A percentile compares a stretch with the other conserved stretches of the same genome.
Conservation (phyloP, 2,888 invertebrate genomes). For the Nemurella pictetii region DNA sequence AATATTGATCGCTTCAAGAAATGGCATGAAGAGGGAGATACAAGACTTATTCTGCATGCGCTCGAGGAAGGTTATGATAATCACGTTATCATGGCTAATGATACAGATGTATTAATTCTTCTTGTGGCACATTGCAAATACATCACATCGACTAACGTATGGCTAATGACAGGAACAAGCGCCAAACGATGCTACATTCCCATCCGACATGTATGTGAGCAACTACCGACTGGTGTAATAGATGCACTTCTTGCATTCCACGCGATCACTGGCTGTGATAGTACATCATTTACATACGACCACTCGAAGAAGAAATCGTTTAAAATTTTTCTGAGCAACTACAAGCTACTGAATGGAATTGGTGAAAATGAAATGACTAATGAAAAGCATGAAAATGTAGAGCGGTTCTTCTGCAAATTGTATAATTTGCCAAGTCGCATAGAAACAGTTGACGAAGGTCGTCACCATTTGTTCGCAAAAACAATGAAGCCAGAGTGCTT, state of each 20-base stretch:
- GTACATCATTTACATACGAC: slow-evolving; percentile 13
- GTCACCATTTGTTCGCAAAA: too few species aligned
- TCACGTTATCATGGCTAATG: background rate
- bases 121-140: slow-evolving; percentile 5
- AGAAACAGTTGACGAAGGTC: too few species aligned
- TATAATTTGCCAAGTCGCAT: too few species aligned
- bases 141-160: background rate
- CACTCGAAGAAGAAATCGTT: slow-evolving; percentile 10
- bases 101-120: background rate
- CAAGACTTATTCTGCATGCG: slow-evolving; percentile 3
- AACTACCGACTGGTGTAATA: slow-evolving; percentile 1
- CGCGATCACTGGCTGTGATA: slow-evolving; percentile 22
- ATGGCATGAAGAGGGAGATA: slow-evolving; percentile 10
- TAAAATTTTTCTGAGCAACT: background rate
- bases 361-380: slow-evolving; percentile 8
- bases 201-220: background rate
- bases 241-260: slow-evolving; percentile 1
- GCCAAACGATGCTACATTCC: slow-evolving; percentile 8
- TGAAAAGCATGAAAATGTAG: slow-evolving; percentile 11
- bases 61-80: slow-evolving; percentile 2
- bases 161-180: slow-evolving; percentile 11
- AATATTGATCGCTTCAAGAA: slow-evolving; percentile 8
- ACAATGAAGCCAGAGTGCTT: too few species aligned
- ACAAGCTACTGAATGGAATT: background rate
- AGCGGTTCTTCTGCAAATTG: too few species aligned